Base-by-base conservation (phyloP, 2,113 vertebrate species). In the Podilymbus podiceps region DNA sequence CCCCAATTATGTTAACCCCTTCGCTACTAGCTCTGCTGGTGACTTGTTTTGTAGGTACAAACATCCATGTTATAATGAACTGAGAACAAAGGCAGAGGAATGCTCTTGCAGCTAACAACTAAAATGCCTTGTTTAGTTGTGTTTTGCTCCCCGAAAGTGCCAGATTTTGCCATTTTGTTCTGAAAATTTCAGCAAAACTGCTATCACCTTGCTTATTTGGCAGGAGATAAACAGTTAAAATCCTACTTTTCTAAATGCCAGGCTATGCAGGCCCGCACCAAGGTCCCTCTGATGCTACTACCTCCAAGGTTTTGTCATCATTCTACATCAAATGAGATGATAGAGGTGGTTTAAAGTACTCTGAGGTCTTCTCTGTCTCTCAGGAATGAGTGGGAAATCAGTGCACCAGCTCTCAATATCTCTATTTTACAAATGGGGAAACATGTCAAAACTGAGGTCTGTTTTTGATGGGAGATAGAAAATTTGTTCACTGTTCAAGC, bases 1-100 rank as follows among this genome's bases (percentile, higher is more conserved):
- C 42, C 63, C 38, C 69, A 89, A 58, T 96, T 97, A 87, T 31
- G 20, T 97, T 97, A 97, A 97, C 97, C 44, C 83, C 63, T 97
- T 94, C 18, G 2, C 33, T 67, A 33, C 94, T 50, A 53, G 27
- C 59, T 88, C 21, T 15, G 19, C 42, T 14, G 46, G 30, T 79
- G 38, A 27, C 44, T 82, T 5, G 2, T 19, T 87, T 68, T 50
- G 15, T 44, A 60, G 22, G 15, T 38, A 58, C 7, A 59, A 47
- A 59, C 31, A 31, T 56, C 40, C 2, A 0, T 46, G 17, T 53
- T 71, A 47, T 77, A 81, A 85, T 66, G 76, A 68, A 66, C 24
- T 28, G 10, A 52, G 30, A 33, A 78, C 31, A 85, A 72, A 85
- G 6, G 7, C 19, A 63, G 10, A 59, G 8, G 8, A 59, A 2